These are phyloP conservation scores for Melanotaenia maccullochi DNA, from an alignment of 2,797 vertebrate genomes.

Conservation along the genomic window DNA sequence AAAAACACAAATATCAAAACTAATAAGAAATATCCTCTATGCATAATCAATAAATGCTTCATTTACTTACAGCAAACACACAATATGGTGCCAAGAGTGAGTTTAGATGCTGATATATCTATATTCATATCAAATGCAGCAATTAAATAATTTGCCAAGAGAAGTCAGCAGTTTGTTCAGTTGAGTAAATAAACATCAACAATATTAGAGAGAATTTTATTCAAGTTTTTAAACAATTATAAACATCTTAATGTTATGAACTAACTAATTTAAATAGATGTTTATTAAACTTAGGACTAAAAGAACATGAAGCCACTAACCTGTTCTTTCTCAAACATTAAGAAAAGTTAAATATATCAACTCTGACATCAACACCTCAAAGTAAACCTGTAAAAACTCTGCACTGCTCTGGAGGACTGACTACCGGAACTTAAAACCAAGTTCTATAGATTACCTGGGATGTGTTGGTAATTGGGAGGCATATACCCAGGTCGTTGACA, in stretches of 20 bases:
- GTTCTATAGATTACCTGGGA: conserved; percentile 78
- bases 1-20: neutral
- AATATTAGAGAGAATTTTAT: neutral
- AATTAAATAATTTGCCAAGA: neutral
- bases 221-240: neutral
- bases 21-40: neutral
- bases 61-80: neutral
- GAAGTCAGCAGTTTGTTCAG: neutral
- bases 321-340: neutral
- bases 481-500: conserved; percentile 97
- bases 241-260: neutral
- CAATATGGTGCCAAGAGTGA: neutral
- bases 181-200: neutral
- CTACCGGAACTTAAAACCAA: neutral
- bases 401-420: neutral
- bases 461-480: conserved; percentile 92
- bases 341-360: neutral
- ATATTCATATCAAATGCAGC: neutral
- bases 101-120: neutral
- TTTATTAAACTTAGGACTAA: neutral
- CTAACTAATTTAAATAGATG: neutral
- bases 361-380: neutral
- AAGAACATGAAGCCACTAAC: neutral
- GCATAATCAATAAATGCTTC: neutral
- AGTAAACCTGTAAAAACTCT: neutral